phyloP scores from a whole-genome alignment of 2,888 invertebrate species.

The Cancer borealis region DNA sequence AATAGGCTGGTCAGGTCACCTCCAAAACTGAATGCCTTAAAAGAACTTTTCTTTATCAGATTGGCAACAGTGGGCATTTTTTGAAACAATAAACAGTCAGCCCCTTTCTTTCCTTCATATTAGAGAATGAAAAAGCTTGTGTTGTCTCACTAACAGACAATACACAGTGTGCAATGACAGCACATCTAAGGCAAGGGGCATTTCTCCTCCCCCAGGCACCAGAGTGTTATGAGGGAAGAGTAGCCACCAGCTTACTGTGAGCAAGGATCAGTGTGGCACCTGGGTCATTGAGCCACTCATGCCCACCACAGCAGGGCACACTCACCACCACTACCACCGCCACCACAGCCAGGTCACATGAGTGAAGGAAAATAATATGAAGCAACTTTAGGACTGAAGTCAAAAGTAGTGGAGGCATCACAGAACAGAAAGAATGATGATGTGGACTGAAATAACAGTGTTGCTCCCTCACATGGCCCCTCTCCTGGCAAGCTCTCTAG shows the following conservation, averaged over 20 bases:
- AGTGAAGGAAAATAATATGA: neutral
- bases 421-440: conserved; percentile 34
- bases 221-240: neutral
- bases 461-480: conserved; percentile 13
- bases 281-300: conserved; percentile 14
- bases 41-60: conserved; percentile 15
- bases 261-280: conserved; percentile 30
- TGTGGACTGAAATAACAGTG: conserved; percentile 18
- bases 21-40: conserved; percentile 18
- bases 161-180: neutral
- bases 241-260: conserved; percentile 25
- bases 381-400: conserved; percentile 39
- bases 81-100: neutral
- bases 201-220: conserved; percentile 21
- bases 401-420: conserved; percentile 39
- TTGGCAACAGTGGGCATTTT: neutral
- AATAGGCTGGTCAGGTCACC: neutral
- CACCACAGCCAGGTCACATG: conserved; percentile 43
- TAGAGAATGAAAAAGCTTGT: neutral
- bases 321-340: conserved; percentile 25
- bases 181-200: neutral
- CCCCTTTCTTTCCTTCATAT: conserved; percentile 6
- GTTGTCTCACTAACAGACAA: neutral
- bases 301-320: conserved; percentile 1
- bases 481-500: conserved; percentile 43